These are phyloP conservation scores for Epinotia bilunana DNA, from an alignment of 2,888 invertebrate genomes.

Conservation along the genomic window DNA sequence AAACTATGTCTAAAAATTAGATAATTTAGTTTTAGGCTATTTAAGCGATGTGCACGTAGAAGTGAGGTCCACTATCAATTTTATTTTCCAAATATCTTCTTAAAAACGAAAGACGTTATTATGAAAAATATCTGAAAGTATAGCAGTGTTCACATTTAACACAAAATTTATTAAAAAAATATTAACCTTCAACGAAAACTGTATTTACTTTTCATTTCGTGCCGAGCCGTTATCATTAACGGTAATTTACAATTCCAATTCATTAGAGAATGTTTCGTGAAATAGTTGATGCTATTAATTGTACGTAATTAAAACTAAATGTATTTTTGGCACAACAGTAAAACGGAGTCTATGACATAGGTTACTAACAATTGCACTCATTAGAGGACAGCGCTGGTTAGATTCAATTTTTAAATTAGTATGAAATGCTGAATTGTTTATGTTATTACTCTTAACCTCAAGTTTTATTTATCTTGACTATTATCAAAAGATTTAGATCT, in stretches of 20 bases:
- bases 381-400: background rate
- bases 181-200: background rate
- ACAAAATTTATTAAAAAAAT: too few relatives aligned
- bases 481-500: background rate
- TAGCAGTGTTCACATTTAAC: background rate
- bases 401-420: background rate
- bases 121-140: background rate
- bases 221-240: conserved; percentile 35
- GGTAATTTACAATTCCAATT: conserved; percentile 27
- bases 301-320: background rate
- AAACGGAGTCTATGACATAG: background rate
- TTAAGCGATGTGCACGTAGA: too few relatives aligned
- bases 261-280: conserved; percentile 16
- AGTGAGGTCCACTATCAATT: too few relatives aligned
- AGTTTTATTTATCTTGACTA: background rate
- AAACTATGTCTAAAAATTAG: too few relatives aligned
- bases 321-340: background rate
- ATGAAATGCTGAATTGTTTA: background rate
- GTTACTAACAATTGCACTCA: background rate
- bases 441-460: background rate
- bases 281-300: conserved; percentile 27
- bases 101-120: background rate
- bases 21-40: too few relatives aligned
- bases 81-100: too few relatives aligned
- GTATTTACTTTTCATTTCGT: conserved; percentile 33